These are phyloP conservation scores for Antheraea pernyi DNA, from an alignment of 1,140 invertebrate genomes.

Conservation along the genomic window DNA sequence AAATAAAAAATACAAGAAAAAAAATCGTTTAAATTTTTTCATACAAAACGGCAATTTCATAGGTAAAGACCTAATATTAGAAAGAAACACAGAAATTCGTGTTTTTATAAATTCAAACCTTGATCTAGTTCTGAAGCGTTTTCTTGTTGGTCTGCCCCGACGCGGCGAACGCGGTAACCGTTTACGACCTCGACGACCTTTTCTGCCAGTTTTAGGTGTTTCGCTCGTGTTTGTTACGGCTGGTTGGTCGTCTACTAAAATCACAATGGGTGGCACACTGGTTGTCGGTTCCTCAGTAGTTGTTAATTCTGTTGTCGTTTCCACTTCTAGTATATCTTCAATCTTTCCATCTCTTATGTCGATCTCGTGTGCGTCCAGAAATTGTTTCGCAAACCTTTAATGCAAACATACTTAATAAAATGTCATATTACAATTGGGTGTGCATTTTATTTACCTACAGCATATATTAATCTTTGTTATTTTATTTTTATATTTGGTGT, in stretches of 20 bases:
- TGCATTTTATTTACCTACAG: too few relatives aligned
- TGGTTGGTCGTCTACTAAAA: conserved; percentile 70
- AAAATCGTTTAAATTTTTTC: too few relatives aligned
- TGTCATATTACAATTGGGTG: too few relatives aligned
- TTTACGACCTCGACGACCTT: conserved; percentile 59
- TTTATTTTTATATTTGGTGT: too few relatives aligned
- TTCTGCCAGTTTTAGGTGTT: conserved; percentile 57
- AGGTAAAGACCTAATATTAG: too few relatives aligned
- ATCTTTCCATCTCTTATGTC: conserved; percentile 87
- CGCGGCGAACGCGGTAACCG: conserved; percentile 61
- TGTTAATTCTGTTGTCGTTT: conserved; percentile 45
- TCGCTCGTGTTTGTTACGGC: conserved; percentile 62
- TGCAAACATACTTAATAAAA: not conserved
- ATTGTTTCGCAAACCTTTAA: conserved; percentile 85
- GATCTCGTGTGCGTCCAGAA: conserved; percentile 90
- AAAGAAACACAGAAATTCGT: not conserved
- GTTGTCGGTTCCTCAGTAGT: conserved; percentile 43
- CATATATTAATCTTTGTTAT: too few relatives aligned
- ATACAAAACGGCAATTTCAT: too few relatives aligned
- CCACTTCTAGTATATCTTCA: conserved; percentile 77
- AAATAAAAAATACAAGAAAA: too few relatives aligned
- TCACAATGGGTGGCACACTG: conserved; percentile 57
- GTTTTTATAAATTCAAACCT: conserved; percentile 18
- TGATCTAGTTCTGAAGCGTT: conserved; percentile 68
- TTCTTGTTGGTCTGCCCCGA: conserved; percentile 64